phyloP scores from a whole-genome alignment of 2,888 invertebrate species.

The Amphipoea lucens region DNA sequence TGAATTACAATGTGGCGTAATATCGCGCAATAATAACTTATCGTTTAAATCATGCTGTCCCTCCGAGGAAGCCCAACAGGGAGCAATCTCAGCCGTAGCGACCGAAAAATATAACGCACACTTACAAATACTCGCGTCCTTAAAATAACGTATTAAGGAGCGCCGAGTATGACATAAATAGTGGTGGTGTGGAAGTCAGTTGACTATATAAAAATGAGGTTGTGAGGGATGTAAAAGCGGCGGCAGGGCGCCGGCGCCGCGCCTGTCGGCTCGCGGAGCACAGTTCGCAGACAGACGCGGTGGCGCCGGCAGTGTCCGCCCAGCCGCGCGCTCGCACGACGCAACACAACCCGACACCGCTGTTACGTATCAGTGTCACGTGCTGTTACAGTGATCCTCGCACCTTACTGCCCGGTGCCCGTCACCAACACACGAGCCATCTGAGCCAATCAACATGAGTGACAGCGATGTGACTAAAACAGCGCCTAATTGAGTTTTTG shows the following conservation, averaged over 20 bases:
- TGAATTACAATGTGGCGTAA: slow-evolving; percentile 52
- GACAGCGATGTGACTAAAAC: slow-evolving; percentile 72
- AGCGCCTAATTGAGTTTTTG: slow-evolving; percentile 78
- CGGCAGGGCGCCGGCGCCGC: slow-evolving; percentile 88
- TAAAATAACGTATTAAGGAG: slow-evolving; percentile 88
- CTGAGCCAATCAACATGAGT: slow-evolving; percentile 72
- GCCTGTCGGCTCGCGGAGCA: slow-evolving; percentile 79
- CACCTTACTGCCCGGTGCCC: slow-evolving; percentile 45
- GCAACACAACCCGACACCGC: slow-evolving; percentile 62
- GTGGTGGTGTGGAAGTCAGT: slow-evolving; percentile 89
- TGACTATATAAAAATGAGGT: slow-evolving; percentile 89
- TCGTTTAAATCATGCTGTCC: slow-evolving; percentile 78
- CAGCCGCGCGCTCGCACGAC: slow-evolving; percentile 74
- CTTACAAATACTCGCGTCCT: slow-evolving; percentile 85
- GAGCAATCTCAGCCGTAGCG: slow-evolving; percentile 78
- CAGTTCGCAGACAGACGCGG: slow-evolving; percentile 84
- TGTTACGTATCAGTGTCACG: slow-evolving; percentile 66
- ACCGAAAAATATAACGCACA: slow-evolving; percentile 82
- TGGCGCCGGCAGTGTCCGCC: slow-evolving; percentile 84
- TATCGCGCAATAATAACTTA: slow-evolving; percentile 72
- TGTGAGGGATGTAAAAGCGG: slow-evolving; percentile 83
- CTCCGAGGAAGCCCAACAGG: slow-evolving; percentile 74
- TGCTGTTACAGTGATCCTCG: slow-evolving; percentile 57
- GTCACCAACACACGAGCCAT: slow-evolving; percentile 60
- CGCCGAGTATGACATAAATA: slow-evolving; percentile 89